Evolutionary conservation across 2,797 vertebrate genomes (phyloP), one percentile per base, ranked within the genome.

Genomic region (Pseudocheirus occidentalis): DNA sequence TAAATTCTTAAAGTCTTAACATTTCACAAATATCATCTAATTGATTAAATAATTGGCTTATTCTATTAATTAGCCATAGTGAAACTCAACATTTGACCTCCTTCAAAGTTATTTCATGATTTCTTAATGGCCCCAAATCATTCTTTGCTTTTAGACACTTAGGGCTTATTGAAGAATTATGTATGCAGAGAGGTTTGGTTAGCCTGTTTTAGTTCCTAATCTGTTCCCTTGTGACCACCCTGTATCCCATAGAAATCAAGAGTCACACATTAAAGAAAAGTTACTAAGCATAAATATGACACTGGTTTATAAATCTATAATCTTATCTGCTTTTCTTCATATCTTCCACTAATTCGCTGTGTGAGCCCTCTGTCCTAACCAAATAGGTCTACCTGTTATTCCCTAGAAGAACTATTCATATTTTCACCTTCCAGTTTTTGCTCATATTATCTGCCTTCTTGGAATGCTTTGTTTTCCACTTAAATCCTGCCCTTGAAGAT

Each of bases 331-430:
- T 46, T 81, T 9, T 81, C 34, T 5, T 73, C 40, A 11, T 87
- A 28, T 27, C 21, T 87, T 24, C 40, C 7, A 81, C 21, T 81
- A 18, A 18, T 90, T 73, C 16, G 21, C 50, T 28, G 0, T 29
- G 0, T 21, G 52, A 27, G 46, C 89, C 29, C 90, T 90, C 54
- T 40, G n/a, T 14, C 0, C 55, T 57, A 52, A 46, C 92, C 27
- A 54, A 2, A 1, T 29, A 10, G 50, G 4, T 21, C 0, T 58
- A 3, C 13, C 29, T 2, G 6, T 0, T 1, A 0, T 94, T 46
- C 66, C 31, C 57, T 31, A 52, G 0, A 0, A 0, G n/a, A 4
- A 46, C 16, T 18, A 13, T 29, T 27, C 14, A 16, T 5, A 16
- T 34, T 62, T 57, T 50, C 73, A 55, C 40, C 10, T 0, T 50